phyloP scores from a whole-genome alignment of 2,888 invertebrate species.

The Scaeva pyrastri region DNA sequence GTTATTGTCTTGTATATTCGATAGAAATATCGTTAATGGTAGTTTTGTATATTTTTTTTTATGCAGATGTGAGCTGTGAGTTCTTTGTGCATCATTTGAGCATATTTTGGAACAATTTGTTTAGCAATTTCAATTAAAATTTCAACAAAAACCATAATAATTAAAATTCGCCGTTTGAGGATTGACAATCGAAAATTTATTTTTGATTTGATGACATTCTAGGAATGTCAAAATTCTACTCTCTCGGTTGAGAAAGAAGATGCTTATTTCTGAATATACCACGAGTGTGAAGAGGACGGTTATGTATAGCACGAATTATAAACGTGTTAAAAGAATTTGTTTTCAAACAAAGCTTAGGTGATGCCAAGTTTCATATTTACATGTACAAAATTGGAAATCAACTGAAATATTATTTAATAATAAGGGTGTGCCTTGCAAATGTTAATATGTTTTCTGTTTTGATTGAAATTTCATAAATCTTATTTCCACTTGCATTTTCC shows the following conservation, averaged over 20 bases:
- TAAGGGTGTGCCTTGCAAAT: too few relatives aligned
- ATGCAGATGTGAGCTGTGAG: neutral
- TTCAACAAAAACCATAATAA: conserved; percentile 63
- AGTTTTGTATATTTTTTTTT: neutral
- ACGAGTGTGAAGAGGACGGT: neutral
- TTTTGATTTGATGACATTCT: conserved; percentile 68
- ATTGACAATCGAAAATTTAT: conserved; percentile 53
- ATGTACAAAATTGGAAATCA: too few relatives aligned
- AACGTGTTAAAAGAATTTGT: conserved; percentile 50
- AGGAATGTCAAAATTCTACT: conserved; percentile 49
- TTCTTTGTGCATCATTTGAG: conserved; percentile 53
- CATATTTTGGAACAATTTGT: neutral
- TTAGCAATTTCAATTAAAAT: conserved; percentile 21
- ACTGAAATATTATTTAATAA: too few relatives aligned
- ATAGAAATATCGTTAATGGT: neutral
- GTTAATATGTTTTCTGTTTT: too few relatives aligned
- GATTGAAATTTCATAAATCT: too few relatives aligned
- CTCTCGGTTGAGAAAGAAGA: conserved; percentile 22
- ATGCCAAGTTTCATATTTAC: conserved; percentile 17
- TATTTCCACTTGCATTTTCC: too few relatives aligned
- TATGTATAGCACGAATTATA: neutral
- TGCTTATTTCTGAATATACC: neutral
- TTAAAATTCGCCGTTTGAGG: conserved; percentile 36
- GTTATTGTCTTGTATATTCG: neutral
- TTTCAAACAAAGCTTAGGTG: conserved; percentile 55